phyloP scores from a whole-genome alignment of 1,140 invertebrate species.

The Pseudachorutes palmiensis region DNA sequence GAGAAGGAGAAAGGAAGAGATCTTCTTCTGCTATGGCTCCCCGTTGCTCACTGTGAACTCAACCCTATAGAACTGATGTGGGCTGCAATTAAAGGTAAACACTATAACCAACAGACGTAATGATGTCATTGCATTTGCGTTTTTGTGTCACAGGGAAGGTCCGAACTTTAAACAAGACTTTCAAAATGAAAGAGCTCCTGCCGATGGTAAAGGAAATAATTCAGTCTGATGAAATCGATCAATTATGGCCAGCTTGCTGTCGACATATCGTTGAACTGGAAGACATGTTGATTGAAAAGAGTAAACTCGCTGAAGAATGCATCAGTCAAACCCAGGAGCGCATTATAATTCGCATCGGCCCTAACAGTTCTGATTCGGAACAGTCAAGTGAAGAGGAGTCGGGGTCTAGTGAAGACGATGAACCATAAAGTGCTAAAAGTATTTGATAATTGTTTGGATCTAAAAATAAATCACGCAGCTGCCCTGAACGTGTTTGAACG shows the following conservation, averaged over 20 bases:
- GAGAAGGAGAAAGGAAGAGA: conserved; percentile 15
- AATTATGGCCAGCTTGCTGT: background rate
- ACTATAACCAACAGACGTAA: background rate
- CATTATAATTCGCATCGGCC: too few species aligned
- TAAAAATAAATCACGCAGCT: too few species aligned
- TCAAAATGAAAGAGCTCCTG: background rate
- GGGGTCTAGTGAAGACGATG: too few species aligned
- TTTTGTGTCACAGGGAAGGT: background rate
- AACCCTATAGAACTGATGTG: conserved; percentile 23
- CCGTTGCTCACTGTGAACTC: conserved; percentile 25
- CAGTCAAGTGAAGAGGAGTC: too few species aligned
- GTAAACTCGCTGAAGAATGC: background rate
- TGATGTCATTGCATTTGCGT: background rate
- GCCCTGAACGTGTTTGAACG: too few species aligned
- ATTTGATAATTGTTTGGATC: too few species aligned
- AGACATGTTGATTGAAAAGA: background rate
- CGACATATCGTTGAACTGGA: background rate
- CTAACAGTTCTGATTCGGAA: too few species aligned
- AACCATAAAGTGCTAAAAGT: too few species aligned
- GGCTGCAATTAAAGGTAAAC: conserved; percentile 8
- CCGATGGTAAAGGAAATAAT: background rate
- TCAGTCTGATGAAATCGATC: background rate
- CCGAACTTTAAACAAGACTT: background rate
- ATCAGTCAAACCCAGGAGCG: too few species aligned
- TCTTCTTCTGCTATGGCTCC: conserved; percentile 23